A percentile compares a stretch with the other conserved stretches of the same genome.
These are phyloP conservation scores for Leucozona laternaria DNA, from an alignment of 2,888 invertebrate species.

Conservation along the genomic window DNA sequence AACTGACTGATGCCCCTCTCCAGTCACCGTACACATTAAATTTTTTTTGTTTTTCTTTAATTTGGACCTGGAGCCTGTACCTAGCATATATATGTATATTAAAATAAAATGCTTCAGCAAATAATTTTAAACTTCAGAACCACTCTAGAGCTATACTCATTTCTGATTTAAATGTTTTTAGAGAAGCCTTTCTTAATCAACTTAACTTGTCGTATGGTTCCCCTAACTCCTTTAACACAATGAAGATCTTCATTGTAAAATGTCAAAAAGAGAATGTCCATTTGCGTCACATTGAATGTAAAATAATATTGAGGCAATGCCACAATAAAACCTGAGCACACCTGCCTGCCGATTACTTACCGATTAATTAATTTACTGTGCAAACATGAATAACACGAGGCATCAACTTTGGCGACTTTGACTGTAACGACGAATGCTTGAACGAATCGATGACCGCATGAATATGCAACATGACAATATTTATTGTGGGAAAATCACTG, in stretches of 20 bases:
- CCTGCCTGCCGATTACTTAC: constrained; percentile 66
- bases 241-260: constrained; percentile 46
- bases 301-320: constrained; percentile 38
- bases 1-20: too few relatives aligned
- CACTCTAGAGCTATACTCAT: not conserved
- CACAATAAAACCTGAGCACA: constrained; percentile 46
- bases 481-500: constrained; percentile 70
- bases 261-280: constrained; percentile 45
- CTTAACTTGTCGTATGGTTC: constrained; percentile 4
- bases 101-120: too few relatives aligned
- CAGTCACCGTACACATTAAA: too few relatives aligned
- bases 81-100: too few relatives aligned
- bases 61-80: too few relatives aligned
- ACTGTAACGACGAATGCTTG: constrained; percentile 27
- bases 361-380: constrained; percentile 66
- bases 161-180: not conserved
- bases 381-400: constrained; percentile 63
- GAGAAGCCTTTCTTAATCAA: not conserved
- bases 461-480: constrained; percentile 73
- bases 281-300: constrained; percentile 49
- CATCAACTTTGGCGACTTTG: constrained; percentile 59
- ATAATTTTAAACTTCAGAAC: too few relatives aligned
- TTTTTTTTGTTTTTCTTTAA: too few relatives aligned
- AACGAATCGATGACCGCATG: constrained; percentile 66
- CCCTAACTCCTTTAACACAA: constrained; percentile 1